Conservation (phyloP, 2,113 vertebrate species). For the Willisornis vidua region DNA sequence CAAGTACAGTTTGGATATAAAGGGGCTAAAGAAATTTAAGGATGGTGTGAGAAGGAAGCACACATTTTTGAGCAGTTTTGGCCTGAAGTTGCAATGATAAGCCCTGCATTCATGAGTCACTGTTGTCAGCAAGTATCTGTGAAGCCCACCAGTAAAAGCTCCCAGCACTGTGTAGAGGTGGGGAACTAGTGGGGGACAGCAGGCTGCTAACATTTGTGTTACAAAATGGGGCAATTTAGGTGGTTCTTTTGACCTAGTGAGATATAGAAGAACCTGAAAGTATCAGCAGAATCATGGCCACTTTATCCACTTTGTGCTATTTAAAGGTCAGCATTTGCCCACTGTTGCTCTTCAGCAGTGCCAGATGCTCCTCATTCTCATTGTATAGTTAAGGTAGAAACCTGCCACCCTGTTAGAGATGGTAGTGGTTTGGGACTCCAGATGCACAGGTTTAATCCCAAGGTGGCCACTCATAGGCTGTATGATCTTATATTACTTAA, state of each 20-base stretch:
- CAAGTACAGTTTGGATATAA: background rate
- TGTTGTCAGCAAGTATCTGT: background rate
- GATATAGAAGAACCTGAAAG: background rate
- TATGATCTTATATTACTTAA: background rate
- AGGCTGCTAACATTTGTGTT: rapidly evolving
- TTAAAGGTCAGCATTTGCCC: background rate
- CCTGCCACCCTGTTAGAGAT: background rate
- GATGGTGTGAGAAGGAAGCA: background rate
- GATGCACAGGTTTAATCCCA: background rate
- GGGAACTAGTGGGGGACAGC: background rate
- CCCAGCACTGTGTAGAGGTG: background rate
- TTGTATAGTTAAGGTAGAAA: background rate
- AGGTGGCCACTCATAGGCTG: background rate
- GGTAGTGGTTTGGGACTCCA: background rate
- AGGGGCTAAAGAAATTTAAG: background rate
- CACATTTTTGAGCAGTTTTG: background rate
- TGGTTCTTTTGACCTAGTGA: background rate
- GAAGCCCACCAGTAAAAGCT: background rate
- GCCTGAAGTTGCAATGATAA: background rate
- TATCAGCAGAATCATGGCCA: background rate
- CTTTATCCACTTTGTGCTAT: background rate
- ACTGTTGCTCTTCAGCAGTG: background rate
- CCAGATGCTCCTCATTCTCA: background rate
- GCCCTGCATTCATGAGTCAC: background rate
- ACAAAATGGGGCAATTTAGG: background rate